Conservation (phyloP, 2,888 invertebrate species). For the Diabrotica balteata region DNA sequence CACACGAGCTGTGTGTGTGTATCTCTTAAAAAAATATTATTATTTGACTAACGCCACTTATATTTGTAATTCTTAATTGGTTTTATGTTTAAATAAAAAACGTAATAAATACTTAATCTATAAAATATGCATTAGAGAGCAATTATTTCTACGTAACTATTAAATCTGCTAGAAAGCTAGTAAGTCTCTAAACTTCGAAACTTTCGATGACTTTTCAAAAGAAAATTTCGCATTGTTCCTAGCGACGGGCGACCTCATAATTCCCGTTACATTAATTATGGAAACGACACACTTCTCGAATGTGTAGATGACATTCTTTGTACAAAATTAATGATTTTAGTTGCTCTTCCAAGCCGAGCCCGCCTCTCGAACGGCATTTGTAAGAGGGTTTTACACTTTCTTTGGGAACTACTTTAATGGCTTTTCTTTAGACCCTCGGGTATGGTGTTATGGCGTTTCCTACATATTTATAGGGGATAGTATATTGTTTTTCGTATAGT, state of each 20-base stretch:
- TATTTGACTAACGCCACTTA: too few relatives aligned
- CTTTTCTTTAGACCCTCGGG: slow-evolving; percentile 10
- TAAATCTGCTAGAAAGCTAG: slow-evolving; percentile 37
- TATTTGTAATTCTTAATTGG: too few relatives aligned
- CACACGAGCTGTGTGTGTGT: too few relatives aligned
- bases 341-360: slow-evolving; percentile 24
- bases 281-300: slow-evolving; percentile 54
- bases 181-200: slow-evolving; percentile 49
- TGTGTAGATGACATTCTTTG: slow-evolving; percentile 57
- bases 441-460: too few relatives aligned
- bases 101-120: too few relatives aligned
- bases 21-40: too few relatives aligned
- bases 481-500: too few relatives aligned
- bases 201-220: slow-evolving; percentile 48
- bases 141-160: too few relatives aligned
- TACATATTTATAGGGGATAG: too few relatives aligned
- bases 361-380: background rate
- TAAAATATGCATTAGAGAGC: too few relatives aligned
- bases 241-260: slow-evolving; percentile 47
- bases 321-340: slow-evolving; percentile 55
- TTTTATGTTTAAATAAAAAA: too few relatives aligned
- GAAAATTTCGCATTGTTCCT: slow-evolving; percentile 52
- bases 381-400: slow-evolving; percentile 28
- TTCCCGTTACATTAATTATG: slow-evolving; percentile 56
- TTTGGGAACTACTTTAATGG: slow-evolving; percentile 39